Evolutionary conservation across 1,140 invertebrate genomes (phyloP).

Genomic region (Bombus pyrosoma): DNA sequence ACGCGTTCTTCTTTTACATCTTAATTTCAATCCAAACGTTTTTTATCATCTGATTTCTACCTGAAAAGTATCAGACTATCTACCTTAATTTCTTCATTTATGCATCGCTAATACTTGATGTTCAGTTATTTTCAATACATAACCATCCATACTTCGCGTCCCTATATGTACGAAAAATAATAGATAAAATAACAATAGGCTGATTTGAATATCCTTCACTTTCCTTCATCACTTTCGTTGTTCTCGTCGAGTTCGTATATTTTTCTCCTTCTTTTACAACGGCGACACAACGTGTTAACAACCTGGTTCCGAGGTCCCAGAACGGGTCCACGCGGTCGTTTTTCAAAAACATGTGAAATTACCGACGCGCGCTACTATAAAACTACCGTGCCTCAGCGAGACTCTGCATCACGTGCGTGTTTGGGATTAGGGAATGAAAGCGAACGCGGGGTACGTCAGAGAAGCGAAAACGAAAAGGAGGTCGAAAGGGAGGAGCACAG

Average conservation of each 20-base stretch:
- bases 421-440: not conserved
- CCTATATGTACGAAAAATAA: not conserved
- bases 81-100: too few species aligned
- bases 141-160: not conserved
- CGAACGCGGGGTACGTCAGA: not conserved
- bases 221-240: too few species aligned
- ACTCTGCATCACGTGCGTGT: too few species aligned
- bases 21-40: too few species aligned
- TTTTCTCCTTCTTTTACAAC: not conserved
- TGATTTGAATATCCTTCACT: not conserved
- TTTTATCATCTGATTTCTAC: too few species aligned
- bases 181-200: not conserved
- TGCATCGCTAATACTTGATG: not conserved
- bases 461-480: conserved; percentile 9
- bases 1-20: not conserved
- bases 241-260: not conserved
- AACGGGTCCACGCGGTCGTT: not conserved
- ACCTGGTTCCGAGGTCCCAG: not conserved
- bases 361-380: not conserved
- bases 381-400: not conserved
- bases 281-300: not conserved
- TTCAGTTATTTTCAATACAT: not conserved
- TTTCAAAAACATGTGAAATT: not conserved
- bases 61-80: too few species aligned
- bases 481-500: not conserved